Base-by-base conservation (phyloP, 2,888 invertebrate species). In the Polydesmus complanatus region DNA sequence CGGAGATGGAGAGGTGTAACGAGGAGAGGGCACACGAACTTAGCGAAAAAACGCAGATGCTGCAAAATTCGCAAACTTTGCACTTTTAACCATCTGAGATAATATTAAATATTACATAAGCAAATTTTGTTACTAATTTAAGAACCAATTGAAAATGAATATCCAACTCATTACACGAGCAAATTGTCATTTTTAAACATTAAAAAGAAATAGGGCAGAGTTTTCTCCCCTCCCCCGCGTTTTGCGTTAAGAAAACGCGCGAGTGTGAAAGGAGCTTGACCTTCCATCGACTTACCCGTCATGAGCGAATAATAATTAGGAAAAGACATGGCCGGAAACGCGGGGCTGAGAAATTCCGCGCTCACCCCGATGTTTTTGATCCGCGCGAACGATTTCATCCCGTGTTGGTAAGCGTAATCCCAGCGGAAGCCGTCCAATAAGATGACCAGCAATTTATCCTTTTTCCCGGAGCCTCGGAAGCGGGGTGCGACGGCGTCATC, bases 221-320 rank as follows among this genome's bases (percentile, higher is more conserved):
- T n/a, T n/a, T n/a, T n/a, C n/a, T n/a, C n/a, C n/a, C n/a, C n/a
- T n/a, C n/a, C n/a, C n/a, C n/a, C n/a, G n/a, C n/a, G n/a, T n/a
- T n/a, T n/a, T n/a, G n/a, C n/a, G n/a, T n/a, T n/a, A n/a, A n/a
- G n/a, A n/a, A n/a, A n/a, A n/a, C n/a, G n/a, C n/a, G n/a, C n/a
- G n/a, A n/a, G n/a, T n/a, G n/a, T n/a, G n/a, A 58, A 2, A 58
- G 22, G 18, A 55, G 27, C 1, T 14, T 3, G 14, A n/a, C 37
- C 14, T 5, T 1, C n/a, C n/a, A n/a, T n/a, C n/a, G 14, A 50
- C 62, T 56, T 64, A 71, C 70, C 71, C 62, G 72, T 72, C 65
- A 69, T 69, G 1, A 72, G 58, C 1, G 70, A 66, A 63, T 70
- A 70, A 58, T 69, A 68, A 62, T 71, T 71, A 1, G 71, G 70